These are phyloP conservation scores for Probaryconus sp. DNA, from an alignment of 1,140 invertebrate genomes.

Conservation along the genomic window DNA sequence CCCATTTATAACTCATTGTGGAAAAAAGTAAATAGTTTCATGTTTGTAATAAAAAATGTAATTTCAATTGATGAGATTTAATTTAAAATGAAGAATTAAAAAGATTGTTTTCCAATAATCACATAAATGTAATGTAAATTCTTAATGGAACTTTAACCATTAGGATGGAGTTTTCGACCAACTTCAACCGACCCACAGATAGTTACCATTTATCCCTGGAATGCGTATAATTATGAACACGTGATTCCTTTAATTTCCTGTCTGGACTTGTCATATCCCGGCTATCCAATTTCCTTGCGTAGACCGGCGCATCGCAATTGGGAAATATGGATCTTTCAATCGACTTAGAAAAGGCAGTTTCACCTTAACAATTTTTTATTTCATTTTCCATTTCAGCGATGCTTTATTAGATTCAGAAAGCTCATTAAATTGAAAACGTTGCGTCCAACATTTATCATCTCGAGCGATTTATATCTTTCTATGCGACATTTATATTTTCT, in stretches of 20 bases:
- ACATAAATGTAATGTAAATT: slow-evolving; percentile 25
- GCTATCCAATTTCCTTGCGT: slow-evolving; percentile 67
- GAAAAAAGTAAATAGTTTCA: too few species aligned
- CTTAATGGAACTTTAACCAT: slow-evolving; percentile 58
- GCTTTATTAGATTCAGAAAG: slow-evolving; percentile 13
- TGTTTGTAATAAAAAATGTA: too few species aligned
- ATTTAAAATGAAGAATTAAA: too few species aligned
- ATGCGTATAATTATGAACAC: slow-evolving; percentile 73
- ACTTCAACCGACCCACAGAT: slow-evolving; percentile 7
- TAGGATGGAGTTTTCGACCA: slow-evolving; percentile 41
- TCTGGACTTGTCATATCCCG: slow-evolving; percentile 59
- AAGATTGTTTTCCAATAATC: neutral
- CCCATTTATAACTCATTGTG: too few species aligned
- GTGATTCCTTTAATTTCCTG: slow-evolving; percentile 75
- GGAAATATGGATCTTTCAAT: slow-evolving; percentile 40
- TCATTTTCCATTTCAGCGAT: slow-evolving; percentile 4
- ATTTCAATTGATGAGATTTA: too few species aligned
- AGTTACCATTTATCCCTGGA: slow-evolving; percentile 53
- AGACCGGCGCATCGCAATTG: slow-evolving; percentile 32
- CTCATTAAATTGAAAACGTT: slow-evolving; percentile 25
- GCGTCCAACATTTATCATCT: neutral
- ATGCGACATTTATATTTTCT: neutral
- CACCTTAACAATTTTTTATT: slow-evolving; percentile 34
- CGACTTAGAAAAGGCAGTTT: slow-evolving; percentile 27
- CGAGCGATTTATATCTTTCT: neutral